Evolutionary conservation across 2,888 invertebrate species (phyloP).

Genomic region (Hypomecis atomaria): DNA sequence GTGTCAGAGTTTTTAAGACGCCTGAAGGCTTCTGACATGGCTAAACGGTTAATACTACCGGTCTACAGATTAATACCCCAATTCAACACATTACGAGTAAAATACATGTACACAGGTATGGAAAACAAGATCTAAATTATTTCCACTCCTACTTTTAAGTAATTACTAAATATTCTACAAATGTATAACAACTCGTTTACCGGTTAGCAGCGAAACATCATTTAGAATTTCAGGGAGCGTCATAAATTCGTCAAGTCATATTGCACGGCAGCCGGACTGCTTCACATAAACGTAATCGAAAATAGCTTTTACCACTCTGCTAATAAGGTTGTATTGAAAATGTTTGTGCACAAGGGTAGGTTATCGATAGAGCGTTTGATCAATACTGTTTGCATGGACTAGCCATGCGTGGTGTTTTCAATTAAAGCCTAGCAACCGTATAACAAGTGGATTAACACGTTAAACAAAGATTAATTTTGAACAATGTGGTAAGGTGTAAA

Average conservation of each 20-base stretch:
- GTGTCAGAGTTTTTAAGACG: no score
- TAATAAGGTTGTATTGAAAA: slow-evolving; percentile 23
- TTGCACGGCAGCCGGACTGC: slow-evolving; percentile 12
- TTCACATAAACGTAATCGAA: slow-evolving; percentile 18
- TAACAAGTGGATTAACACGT: slow-evolving; percentile 21
- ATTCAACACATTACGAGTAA: no score
- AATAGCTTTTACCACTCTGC: slow-evolving; percentile 15
- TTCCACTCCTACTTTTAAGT: neutral
- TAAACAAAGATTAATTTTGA: slow-evolving; percentile 11
- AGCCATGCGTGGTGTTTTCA: slow-evolving; percentile 43
- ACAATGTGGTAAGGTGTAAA: neutral
- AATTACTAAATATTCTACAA: neutral
- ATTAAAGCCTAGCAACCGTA: slow-evolving; percentile 36
- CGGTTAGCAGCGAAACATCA: neutral
- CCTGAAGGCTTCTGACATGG: no score
- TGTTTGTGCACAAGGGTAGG: slow-evolving; percentile 13
- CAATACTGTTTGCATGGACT: slow-evolving; percentile 46
- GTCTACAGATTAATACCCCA: no score
- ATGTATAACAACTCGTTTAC: slow-evolving; percentile 1
- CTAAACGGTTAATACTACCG: no score
- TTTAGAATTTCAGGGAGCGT: slow-evolving; percentile 8
- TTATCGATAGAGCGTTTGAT: slow-evolving; percentile 46
- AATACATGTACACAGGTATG: no score
- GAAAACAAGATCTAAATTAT: no score
- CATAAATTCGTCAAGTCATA: slow-evolving; percentile 29